phyloP scores from a whole-genome alignment of 2,888 invertebrate genomes.

The Cylloceria caligata region DNA sequence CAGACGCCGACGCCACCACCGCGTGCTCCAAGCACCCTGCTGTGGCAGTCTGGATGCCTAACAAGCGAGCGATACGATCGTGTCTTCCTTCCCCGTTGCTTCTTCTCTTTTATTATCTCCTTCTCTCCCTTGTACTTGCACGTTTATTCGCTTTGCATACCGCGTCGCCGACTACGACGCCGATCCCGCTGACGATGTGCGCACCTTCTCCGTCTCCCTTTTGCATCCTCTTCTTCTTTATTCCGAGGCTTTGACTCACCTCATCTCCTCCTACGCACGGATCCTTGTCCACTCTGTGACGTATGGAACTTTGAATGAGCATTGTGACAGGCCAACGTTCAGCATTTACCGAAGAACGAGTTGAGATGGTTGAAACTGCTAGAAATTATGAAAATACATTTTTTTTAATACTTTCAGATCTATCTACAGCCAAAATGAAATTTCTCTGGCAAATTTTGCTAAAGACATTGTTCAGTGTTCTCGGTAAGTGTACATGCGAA shows the following conservation, averaged over 20 bases:
- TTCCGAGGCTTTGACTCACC: conserved; percentile 51
- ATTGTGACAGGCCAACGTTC: not conserved
- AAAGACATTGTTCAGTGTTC: too few species aligned
- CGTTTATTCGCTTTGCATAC: conserved; percentile 68
- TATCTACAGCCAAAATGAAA: too few species aligned
- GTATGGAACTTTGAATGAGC: conserved; percentile 71
- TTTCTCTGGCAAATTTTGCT: too few species aligned
- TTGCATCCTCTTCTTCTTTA: conserved; percentile 38
- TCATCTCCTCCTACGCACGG: conserved; percentile 33
- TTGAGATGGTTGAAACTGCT: too few species aligned
- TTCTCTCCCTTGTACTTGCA: conserved; percentile 61
- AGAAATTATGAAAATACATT: too few species aligned
- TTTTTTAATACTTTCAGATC: too few species aligned
- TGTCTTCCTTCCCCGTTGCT: conserved; percentile 22
- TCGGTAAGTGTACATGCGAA: too few species aligned
- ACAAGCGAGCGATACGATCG: conserved; percentile 73
- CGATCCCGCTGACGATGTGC: conserved; percentile 55
- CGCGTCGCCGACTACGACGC: conserved; percentile 57
- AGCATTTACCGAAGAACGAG: not conserved
- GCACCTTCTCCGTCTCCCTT: conserved; percentile 31
- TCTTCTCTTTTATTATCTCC: conserved; percentile 34
- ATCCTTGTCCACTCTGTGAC: conserved; percentile 57
- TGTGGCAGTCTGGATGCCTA: conserved; percentile 54
- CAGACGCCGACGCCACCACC: conserved; percentile 56
- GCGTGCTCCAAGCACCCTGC: conserved; percentile 70